A percentile compares a stretch with the other conserved stretches of the same genome.
Conservation (phyloP, 2,888 invertebrate genomes). For the Marasmarcha lunaedactyla region DNA sequence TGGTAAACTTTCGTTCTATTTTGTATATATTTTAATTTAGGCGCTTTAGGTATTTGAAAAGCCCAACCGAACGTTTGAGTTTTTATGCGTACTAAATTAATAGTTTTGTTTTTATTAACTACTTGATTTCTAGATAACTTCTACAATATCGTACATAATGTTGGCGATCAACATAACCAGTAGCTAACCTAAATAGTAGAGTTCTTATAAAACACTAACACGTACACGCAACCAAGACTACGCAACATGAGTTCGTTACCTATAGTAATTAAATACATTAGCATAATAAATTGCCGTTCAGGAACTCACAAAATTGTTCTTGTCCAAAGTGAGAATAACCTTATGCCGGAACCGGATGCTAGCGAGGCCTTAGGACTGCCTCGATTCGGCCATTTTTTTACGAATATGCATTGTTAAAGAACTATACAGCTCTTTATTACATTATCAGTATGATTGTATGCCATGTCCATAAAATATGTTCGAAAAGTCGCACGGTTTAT, state of each 20-base stretch:
- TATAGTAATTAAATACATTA: conserved; percentile 29
- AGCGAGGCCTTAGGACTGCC: conserved; percentile 42
- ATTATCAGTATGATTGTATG: background rate
- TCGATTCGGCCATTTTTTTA: conserved; percentile 17
- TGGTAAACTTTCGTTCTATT: no score
- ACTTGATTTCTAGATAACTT: no score
- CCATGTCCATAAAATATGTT: no score
- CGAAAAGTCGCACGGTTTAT: no score
- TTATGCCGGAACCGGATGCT: conserved; percentile 45
- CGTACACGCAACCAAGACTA: conserved; percentile 13
- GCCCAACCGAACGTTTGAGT: no score
- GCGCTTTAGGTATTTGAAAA: no score
- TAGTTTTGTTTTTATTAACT: no score
- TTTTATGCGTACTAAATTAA: no score
- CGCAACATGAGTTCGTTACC: conserved; percentile 33
- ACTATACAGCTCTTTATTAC: background rate
- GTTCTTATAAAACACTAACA: background rate
- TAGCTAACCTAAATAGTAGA: background rate
- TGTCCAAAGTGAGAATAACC: conserved; percentile 55
- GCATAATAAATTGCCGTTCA: conserved; percentile 19
- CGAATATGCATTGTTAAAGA: conserved; percentile 1
- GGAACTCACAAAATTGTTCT: conserved; percentile 48
- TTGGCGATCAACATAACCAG: background rate
- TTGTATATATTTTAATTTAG: no score
- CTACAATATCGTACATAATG: no score